These are phyloP conservation scores for Colletes collaris DNA, from an alignment of 2,888 invertebrate genomes.

Conservation along the genomic window DNA sequence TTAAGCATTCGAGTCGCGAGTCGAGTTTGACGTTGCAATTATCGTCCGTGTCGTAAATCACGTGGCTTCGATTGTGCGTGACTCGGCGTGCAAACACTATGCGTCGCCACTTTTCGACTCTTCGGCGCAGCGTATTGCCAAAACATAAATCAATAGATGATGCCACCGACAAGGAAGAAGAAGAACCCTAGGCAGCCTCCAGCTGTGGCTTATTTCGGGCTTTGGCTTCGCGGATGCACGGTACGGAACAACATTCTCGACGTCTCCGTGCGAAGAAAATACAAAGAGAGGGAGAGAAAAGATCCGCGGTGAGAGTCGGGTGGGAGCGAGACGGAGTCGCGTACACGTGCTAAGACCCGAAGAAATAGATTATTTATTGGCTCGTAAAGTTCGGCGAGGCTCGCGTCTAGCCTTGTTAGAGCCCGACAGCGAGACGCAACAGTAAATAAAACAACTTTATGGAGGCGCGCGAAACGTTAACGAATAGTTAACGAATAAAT, in stretches of 20 bases:
- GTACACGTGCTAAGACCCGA: constrained; percentile 32
- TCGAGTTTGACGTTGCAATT: constrained; percentile 27
- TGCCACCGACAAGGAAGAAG: constrained; percentile 44
- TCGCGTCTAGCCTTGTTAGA: constrained; percentile 43
- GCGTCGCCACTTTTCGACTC: constrained; percentile 11
- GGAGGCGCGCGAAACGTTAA: constrained; percentile 24
- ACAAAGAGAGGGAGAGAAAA: neutral
- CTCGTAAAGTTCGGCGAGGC: constrained; percentile 42
- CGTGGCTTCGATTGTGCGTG: constrained; percentile 20
- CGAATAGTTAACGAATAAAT: constrained; percentile 11
- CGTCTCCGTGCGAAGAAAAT: constrained; percentile 4
- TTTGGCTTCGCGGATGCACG: constrained; percentile 40
- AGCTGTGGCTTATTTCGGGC: constrained; percentile 70
- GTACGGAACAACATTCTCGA: constrained; percentile 22
- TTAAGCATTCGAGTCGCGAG: neutral
- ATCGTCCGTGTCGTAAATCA: constrained; percentile 31
- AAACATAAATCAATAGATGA: constrained; percentile 63
- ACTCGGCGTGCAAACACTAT: neutral
- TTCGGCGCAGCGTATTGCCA: constrained; percentile 49
- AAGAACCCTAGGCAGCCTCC: constrained; percentile 60
- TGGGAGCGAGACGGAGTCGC: neutral
- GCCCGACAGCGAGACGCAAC: constrained; percentile 1
- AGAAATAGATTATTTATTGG: constrained; percentile 68
- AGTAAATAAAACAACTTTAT: constrained; percentile 56
- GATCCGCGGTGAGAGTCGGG: neutral